A percentile compares a stretch with the other conserved stretches of the same genome.
Conservation (phyloP, 2,797 vertebrate genomes). For the Acipenser oxyrinchus region DNA sequence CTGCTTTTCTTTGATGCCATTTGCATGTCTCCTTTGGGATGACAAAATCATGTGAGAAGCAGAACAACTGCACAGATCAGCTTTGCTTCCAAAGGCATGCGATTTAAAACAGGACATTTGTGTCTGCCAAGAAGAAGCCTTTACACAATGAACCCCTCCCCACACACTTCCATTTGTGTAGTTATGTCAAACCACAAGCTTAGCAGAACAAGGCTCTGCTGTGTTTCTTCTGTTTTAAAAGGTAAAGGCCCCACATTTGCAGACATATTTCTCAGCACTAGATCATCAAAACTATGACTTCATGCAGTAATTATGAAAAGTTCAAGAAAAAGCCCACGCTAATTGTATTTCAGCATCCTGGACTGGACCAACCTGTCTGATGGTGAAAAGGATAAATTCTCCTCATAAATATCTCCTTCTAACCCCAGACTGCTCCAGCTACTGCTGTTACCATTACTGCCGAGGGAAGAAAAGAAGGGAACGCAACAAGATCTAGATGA, state of each 20-base stretch:
- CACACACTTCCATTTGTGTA: slow-evolving; percentile 19
- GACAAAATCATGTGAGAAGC: slow-evolving; percentile 21
- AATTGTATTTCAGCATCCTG: slow-evolving; percentile 43
- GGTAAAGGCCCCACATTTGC: slow-evolving; percentile 28
- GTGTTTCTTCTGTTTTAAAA: slow-evolving; percentile 22
- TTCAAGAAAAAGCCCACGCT: slow-evolving; percentile 33
- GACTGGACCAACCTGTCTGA: slow-evolving; percentile 92
- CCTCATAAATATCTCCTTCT: slow-evolving; percentile 96
- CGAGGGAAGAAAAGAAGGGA: slow-evolving; percentile 71
- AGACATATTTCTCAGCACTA: slow-evolving; percentile 39
- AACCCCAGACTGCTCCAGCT: slow-evolving; percentile 99
- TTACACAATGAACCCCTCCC: slow-evolving; percentile 5
- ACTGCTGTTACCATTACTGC: slow-evolving; percentile 99
- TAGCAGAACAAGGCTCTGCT: slow-evolving; percentile 25
- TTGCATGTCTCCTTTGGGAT: slow-evolving; percentile 24
- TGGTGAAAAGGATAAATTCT: slow-evolving; percentile 92
- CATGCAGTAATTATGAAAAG: slow-evolving; percentile 63
- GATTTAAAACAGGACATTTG: background rate
- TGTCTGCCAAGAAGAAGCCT: too few relatives aligned
- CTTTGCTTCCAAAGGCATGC: background rate
- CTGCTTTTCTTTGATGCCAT: slow-evolving; percentile 12
- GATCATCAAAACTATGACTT: slow-evolving; percentile 50
- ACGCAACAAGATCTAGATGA: slow-evolving; percentile 49
- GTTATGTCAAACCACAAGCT: slow-evolving; percentile 10
- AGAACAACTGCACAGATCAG: background rate